Conservation (phyloP, 2,113 vertebrate genomes). For the Podiceps cristatus region DNA sequence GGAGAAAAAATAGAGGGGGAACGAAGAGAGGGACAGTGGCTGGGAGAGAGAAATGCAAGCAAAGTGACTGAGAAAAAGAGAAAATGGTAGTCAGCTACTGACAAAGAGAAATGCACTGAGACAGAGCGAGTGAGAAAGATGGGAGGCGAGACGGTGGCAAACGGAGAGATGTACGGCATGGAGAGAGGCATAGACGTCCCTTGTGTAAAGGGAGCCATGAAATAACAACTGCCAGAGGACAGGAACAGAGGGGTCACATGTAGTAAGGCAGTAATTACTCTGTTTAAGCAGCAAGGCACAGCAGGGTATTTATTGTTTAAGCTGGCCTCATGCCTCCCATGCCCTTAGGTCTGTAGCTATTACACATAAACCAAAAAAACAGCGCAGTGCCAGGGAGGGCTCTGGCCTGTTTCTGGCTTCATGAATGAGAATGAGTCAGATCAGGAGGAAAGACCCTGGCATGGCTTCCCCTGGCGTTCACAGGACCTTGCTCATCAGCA, state of each 20-base stretch:
- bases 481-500: neutral
- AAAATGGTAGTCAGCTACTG: neutral
- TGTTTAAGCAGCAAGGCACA: slow-evolving; percentile 60
- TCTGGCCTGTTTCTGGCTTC: slow-evolving; percentile 50
- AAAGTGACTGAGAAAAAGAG: neutral
- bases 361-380: slow-evolving; percentile 58
- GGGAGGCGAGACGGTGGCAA: neutral
- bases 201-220: slow-evolving; percentile 16
- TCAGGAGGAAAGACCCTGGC: slow-evolving; percentile 31
- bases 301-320: slow-evolving; percentile 52
- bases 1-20: neutral
- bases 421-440: slow-evolving; percentile 47
- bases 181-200: neutral
- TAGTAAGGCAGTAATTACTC: slow-evolving; percentile 36
- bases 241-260: slow-evolving; percentile 35
- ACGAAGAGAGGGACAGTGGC: neutral
- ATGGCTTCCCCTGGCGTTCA: slow-evolving; percentile 8
- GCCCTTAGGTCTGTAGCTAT: slow-evolving; percentile 52
- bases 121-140: neutral
- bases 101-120: neutral
- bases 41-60: neutral
- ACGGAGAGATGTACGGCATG: neutral
- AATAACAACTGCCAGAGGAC: slow-evolving; percentile 33
- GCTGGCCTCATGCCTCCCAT: slow-evolving; percentile 48
- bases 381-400: slow-evolving; percentile 30